phyloP scores from a whole-genome alignment of 2,113 vertebrate species.

The Odocoileus virginianus region DNA sequence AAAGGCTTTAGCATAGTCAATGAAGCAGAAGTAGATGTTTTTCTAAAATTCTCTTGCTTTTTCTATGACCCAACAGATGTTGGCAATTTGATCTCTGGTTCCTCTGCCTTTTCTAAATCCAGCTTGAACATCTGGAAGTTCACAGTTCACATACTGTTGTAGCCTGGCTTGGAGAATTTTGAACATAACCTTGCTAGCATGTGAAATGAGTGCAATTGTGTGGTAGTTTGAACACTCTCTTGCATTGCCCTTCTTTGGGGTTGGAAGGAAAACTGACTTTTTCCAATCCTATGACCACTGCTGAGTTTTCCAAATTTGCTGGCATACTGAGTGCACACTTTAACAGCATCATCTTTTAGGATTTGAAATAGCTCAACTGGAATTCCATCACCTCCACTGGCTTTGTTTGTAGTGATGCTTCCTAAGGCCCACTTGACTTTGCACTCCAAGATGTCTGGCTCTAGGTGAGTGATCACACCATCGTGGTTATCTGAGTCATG shows the following conservation, averaged over 20 bases:
- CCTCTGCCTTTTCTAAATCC: background rate
- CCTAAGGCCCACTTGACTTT: background rate
- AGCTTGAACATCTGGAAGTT: background rate
- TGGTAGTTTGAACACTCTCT: background rate
- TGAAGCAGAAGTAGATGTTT: background rate
- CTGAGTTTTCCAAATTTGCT: background rate
- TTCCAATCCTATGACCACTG: background rate
- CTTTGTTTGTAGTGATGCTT: background rate
- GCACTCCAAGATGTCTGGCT: background rate
- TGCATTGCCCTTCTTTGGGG: background rate
- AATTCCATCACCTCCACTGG: background rate
- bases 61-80: background rate
- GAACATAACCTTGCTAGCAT: background rate
- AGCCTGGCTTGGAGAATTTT: background rate
- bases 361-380: background rate
- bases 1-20: background rate
- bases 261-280: background rate
- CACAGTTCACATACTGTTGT: background rate
- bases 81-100: background rate
- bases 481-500: background rate
- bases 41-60: background rate
- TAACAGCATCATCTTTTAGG: background rate
- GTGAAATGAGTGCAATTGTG: background rate
- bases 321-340: background rate
- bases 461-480: background rate